Evolutionary conservation across 2,888 invertebrate species (phyloP).

Genomic region (Sturmia bella): DNA sequence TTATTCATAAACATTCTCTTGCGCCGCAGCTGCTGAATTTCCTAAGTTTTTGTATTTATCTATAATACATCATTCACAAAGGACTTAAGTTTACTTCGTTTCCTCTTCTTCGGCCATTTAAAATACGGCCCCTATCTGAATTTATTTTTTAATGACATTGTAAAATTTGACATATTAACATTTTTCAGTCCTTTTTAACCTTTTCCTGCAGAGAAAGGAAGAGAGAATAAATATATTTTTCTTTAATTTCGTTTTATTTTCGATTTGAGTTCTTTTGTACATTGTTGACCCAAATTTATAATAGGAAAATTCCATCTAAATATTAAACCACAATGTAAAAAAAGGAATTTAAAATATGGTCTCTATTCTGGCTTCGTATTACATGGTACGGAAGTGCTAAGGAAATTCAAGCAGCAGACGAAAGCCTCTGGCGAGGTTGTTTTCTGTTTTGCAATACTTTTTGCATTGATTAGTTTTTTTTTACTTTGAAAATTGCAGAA

Average conservation of each 20-base stretch:
- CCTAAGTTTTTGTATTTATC: not conserved
- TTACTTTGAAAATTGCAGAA: constrained; percentile 68
- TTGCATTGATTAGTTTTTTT: constrained; percentile 49
- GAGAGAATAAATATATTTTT: constrained; percentile 43
- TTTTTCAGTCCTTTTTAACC: constrained; percentile 45
- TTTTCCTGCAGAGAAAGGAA: constrained; percentile 24
- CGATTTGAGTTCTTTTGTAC: constrained; percentile 32
- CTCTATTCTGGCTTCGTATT: constrained; percentile 9
- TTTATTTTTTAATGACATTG: constrained; percentile 46
- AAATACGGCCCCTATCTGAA: constrained; percentile 31
- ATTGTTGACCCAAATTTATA: constrained; percentile 80
- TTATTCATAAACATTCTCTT: too few relatives aligned
- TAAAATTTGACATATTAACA: constrained; percentile 66
- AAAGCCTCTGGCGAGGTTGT: constrained; percentile 65
- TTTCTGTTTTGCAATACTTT: not conserved
- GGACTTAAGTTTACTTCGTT: constrained; percentile 29
- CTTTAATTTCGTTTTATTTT: constrained; percentile 54
- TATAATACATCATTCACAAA: too few relatives aligned
- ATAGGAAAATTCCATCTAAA: constrained; percentile 73
- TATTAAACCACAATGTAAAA: constrained; percentile 68
- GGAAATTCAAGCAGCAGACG: constrained; percentile 50
- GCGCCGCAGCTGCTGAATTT: too few relatives aligned
- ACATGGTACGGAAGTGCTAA: constrained; percentile 49
- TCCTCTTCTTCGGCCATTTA: constrained; percentile 4
- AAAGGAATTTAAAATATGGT: constrained; percentile 28